Evolutionary conservation across 2,113 vertebrate genomes (phyloP).

Genomic region (Nycticebus coucang): DNA sequence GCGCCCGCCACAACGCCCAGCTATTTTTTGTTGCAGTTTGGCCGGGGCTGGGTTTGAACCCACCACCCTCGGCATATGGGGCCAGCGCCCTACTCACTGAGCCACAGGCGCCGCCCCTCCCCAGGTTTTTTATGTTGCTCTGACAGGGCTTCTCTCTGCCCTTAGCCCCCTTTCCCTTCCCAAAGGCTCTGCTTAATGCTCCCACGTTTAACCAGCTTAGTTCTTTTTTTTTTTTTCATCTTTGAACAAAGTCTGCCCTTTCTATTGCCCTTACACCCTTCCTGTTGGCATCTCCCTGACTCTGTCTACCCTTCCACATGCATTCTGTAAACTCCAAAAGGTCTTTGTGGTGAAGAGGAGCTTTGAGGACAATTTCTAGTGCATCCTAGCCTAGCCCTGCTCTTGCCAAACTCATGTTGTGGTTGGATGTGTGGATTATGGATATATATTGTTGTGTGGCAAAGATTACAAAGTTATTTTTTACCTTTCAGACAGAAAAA

Average conservation of each 20-base stretch:
- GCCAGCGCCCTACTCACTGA: too few species aligned
- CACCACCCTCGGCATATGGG: too few species aligned
- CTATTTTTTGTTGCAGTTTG: too few species aligned
- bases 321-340: neutral
- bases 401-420: neutral
- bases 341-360: neutral
- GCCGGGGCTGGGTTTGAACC: too few species aligned
- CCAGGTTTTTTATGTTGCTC: too few species aligned
- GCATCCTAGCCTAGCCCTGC: neutral
- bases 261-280: neutral
- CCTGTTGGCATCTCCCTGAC: neutral
- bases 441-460: neutral
- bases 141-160: neutral
- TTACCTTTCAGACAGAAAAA: constrained; percentile 3
- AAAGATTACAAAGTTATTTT: neutral
- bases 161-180: neutral
- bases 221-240: neutral
- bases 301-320: neutral
- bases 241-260: neutral
- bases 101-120: too few species aligned
- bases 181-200: too few species aligned
- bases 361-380: neutral
- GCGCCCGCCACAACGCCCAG: too few species aligned
- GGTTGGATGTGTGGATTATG: neutral
- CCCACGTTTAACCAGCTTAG: neutral